These are phyloP conservation scores for Anthonomus grandis DNA, from an alignment of 1,140 invertebrate genomes.

Conservation along the genomic window DNA sequence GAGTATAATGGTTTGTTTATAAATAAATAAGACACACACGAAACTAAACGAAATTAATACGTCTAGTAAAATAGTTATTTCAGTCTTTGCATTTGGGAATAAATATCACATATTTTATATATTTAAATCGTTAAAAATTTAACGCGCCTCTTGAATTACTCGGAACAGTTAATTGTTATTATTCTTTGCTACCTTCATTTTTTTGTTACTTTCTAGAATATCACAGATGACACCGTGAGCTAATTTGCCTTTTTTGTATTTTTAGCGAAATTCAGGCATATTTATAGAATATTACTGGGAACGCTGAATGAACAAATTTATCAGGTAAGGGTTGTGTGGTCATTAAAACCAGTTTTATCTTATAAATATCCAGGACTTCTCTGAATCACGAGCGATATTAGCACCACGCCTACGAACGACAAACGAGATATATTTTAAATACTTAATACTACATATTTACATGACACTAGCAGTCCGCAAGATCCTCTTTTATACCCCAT, in stretches of 20 bases:
- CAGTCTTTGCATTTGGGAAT: conserved; percentile 46
- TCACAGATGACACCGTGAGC: conserved; percentile 47
- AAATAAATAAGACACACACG: background rate
- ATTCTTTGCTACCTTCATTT: conserved; percentile 46
- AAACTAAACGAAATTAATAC: conserved; percentile 40
- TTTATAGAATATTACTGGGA: no score
- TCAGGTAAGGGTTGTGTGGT: no score
- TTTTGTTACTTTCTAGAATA: conserved; percentile 46
- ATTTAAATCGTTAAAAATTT: conserved; percentile 32
- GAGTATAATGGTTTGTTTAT: background rate
- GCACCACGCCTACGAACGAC: conserved; percentile 47
- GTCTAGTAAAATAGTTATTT: conserved; percentile 43
- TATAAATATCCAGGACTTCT: conserved; percentile 5
- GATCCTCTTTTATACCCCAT: conserved; percentile 25
- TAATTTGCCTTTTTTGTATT: no score
- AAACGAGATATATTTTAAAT: conserved; percentile 45
- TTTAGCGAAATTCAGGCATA: background rate
- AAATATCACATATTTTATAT: conserved; percentile 49
- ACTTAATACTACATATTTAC: conserved; percentile 47
- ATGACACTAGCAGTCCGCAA: conserved; percentile 45
- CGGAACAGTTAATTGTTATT: conserved; percentile 47
- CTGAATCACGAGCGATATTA: conserved; percentile 31
- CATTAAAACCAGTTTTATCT: no score
- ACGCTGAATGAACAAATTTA: no score
- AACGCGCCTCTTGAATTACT: conserved; percentile 35